Percentiles rank a stretch among this genome's conserved stretches.
These are phyloP conservation scores for Melanotaenia pygmaea DNA, from an alignment of 2,797 vertebrate species.

Conservation along the genomic window DNA sequence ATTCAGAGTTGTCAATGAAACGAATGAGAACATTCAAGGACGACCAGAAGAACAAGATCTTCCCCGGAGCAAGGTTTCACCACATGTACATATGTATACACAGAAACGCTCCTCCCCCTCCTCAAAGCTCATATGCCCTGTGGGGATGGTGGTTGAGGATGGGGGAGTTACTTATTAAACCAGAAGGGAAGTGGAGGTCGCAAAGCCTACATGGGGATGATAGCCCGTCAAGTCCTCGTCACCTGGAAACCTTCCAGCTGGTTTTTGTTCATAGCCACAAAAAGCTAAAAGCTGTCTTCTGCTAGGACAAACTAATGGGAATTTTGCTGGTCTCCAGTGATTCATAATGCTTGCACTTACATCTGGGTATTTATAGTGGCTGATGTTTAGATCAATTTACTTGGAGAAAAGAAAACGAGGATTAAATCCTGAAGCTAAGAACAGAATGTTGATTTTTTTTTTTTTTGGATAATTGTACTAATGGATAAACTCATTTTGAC, in stretches of 20 bases:
- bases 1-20: conserved; percentile 28
- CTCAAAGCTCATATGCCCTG: conserved; percentile 35
- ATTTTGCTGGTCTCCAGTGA: conserved; percentile 12
- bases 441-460: neutral
- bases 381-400: conserved; percentile 12
- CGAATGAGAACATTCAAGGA: conserved; percentile 61
- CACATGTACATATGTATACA: conserved; percentile 37
- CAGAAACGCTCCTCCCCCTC: conserved; percentile 34
- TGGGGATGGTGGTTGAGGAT: conserved; percentile 16
- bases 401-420: neutral
- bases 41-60: conserved; percentile 58
- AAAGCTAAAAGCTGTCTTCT: neutral
- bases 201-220: conserved; percentile 37
- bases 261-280: conserved; percentile 23
- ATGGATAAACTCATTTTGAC: neutral
- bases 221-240: conserved; percentile 44
- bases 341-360: conserved; percentile 19
- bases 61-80: conserved; percentile 52
- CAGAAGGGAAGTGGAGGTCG: conserved; percentile 64
- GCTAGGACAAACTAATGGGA: neutral
- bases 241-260: conserved; percentile 40
- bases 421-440: conserved; percentile 18
- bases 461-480: neutral
- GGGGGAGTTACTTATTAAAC: conserved; percentile 56
- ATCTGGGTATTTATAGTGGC: conserved; percentile 10